Percentiles rank a stretch among this genome's conserved stretches.
Conservation (phyloP, 2,888 invertebrate species). For the Eudasyphora cyanicolor region DNA sequence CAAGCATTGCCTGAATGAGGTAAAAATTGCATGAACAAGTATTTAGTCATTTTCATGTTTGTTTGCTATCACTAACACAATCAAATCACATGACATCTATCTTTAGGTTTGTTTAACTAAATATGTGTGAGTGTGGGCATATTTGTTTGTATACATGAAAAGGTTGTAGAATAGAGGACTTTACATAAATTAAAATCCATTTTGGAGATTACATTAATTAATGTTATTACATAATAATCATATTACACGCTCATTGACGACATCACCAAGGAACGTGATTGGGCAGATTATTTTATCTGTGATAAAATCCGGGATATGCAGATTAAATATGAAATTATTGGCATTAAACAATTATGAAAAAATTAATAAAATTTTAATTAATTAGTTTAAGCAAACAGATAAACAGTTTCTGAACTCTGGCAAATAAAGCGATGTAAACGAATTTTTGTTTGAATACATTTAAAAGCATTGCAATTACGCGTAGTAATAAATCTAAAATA, state of each 20-base stretch:
- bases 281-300: not conserved
- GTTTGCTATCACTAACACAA: not conserved
- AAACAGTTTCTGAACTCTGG: no score
- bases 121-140: not conserved
- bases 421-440: no score
- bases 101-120: not conserved
- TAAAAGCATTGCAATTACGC: no score
- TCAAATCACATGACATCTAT: not conserved
- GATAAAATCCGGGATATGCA: not conserved
- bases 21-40: not conserved
- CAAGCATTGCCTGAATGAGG: no score
- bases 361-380: no score
- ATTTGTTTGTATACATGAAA: no score
- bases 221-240: not conserved
- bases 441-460: no score
- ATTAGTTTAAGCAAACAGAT: no score
- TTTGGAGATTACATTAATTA: constrained; percentile 8
- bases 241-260: not conserved
- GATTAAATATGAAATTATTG: no score
- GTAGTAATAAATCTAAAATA: no score
- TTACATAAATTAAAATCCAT: not conserved
- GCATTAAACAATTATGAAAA: no score
- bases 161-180: not conserved
- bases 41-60: not conserved
- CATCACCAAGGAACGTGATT: not conserved